A percentile compares a stretch with the other conserved stretches of the same genome.
Conservation (phyloP, 2,888 invertebrate species). For the Chloroclysta siterata region DNA sequence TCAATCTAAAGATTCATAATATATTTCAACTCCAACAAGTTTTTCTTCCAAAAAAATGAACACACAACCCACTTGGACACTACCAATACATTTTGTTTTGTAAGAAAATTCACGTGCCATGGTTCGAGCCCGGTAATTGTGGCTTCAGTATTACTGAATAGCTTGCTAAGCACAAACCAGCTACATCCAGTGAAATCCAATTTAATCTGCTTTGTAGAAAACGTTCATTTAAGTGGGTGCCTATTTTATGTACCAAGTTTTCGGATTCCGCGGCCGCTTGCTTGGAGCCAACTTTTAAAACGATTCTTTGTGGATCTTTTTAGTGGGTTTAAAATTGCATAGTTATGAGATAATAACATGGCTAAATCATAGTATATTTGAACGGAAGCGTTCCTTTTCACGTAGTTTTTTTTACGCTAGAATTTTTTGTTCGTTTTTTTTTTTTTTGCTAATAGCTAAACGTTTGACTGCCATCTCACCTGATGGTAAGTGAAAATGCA, state of each 20-base stretch:
- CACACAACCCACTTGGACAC: too few relatives aligned
- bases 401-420: too few relatives aligned
- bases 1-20: too few relatives aligned
- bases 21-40: too few relatives aligned
- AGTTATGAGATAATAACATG: not conserved
- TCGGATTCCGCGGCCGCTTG: conserved; percentile 15
- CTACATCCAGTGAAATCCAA: conserved; percentile 41
- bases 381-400: too few relatives aligned
- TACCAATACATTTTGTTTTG: too few relatives aligned
- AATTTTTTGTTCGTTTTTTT: too few relatives aligned
- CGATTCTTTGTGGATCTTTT: conserved; percentile 22
- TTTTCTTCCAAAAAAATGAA: too few relatives aligned
- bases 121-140: not conserved
- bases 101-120: not conserved
- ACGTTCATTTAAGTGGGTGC: conserved; percentile 41
- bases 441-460: too few relatives aligned
- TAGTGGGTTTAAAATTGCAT: conserved; percentile 16
- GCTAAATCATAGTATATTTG: too few relatives aligned
- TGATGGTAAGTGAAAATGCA: too few relatives aligned
- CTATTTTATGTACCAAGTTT: conserved; percentile 41
- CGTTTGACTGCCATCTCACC: too few relatives aligned
- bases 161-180: conserved; percentile 38
- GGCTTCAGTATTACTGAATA: conserved; percentile 3
- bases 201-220: conserved; percentile 46
- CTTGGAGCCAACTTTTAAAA: conserved; percentile 38